Evolutionary conservation across 2,797 vertebrate species (phyloP).

Genomic region (Semaprochilodus insignis): DNA sequence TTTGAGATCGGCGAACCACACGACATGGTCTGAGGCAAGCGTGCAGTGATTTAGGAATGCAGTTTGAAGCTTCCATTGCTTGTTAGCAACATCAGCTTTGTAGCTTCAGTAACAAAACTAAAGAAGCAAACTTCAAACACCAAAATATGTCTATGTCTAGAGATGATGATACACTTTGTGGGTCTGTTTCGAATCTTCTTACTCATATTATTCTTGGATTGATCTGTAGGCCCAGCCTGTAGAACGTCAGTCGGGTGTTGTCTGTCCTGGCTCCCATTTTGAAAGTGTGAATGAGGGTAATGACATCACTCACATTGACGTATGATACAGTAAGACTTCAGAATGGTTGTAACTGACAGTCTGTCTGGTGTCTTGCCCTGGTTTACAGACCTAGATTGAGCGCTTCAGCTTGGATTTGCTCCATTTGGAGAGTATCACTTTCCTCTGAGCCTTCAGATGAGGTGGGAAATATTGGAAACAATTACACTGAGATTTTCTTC

Average conservation of each 20-base stretch:
- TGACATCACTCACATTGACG: constrained; percentile 51
- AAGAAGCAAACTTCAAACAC: background rate
- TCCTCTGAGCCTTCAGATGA: constrained; percentile 30
- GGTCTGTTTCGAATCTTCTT: constrained; percentile 3
- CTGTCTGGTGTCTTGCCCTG: constrained; percentile 26
- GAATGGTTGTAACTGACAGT: constrained; percentile 10
- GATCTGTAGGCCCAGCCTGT: background rate
- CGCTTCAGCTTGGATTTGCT: constrained; percentile 47
- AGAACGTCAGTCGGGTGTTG: background rate
- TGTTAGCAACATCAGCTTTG: background rate
- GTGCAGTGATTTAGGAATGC: too few species aligned
- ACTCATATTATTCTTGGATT: background rate
- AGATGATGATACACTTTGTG: constrained; percentile 35
- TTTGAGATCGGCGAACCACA: too few species aligned
- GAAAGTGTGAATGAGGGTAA: constrained; percentile 44
- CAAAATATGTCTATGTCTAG: background rate
- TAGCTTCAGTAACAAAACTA: background rate
- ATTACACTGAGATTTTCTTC: constrained; percentile 37
- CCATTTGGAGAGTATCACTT: constrained; percentile 41
- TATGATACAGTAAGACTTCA: constrained; percentile 17
- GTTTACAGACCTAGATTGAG: constrained; percentile 34
- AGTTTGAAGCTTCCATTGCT: too few species aligned
- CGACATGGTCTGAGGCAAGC: too few species aligned
- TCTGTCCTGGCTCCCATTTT: constrained; percentile 44
- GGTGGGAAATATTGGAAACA: constrained; percentile 43